Evolutionary conservation across 2,113 vertebrate species (phyloP).

Genomic region (Glaucidium brasilianum): DNA sequence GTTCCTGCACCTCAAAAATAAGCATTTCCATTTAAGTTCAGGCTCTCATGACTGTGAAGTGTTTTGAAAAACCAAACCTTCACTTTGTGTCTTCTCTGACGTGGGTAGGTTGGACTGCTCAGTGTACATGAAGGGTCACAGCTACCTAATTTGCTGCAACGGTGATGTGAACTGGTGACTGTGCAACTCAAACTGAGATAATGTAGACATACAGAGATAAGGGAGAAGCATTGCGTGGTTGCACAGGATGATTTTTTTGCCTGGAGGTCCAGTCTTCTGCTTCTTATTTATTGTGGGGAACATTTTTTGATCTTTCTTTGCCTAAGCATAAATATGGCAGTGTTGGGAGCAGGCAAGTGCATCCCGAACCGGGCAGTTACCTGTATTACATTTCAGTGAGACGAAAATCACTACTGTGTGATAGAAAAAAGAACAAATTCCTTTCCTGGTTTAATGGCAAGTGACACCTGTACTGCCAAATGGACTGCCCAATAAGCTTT

Average conservation of each 20-base stretch:
- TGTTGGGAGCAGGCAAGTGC: not conserved
- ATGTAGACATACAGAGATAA: not conserved
- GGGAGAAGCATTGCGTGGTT: not conserved
- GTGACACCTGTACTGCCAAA: not conserved
- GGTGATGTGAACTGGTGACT: accelerated
- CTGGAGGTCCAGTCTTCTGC: not conserved
- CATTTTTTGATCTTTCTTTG: not conserved
- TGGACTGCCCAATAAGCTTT: not conserved
- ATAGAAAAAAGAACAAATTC: not conserved
- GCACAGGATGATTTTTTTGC: not conserved
- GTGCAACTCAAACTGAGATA: not conserved
- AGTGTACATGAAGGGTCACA: not conserved
- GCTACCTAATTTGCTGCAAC: not conserved
- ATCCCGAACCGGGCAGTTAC: not conserved
- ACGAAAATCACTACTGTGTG: not conserved
- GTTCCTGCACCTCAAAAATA: not conserved
- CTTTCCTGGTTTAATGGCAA: not conserved
- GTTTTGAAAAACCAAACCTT: not conserved
- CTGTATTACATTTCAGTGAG: not conserved
- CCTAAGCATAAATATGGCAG: not conserved
- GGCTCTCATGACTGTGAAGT: not conserved
- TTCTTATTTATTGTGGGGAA: not conserved
- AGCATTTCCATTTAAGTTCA: not conserved
- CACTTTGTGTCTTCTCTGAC: not conserved
- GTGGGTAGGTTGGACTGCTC: not conserved